Evolutionary conservation across 2,797 vertebrate species (phyloP), one percentile per base, ranked within the genome.

Genomic region (Sebastes nivosus): DNA sequence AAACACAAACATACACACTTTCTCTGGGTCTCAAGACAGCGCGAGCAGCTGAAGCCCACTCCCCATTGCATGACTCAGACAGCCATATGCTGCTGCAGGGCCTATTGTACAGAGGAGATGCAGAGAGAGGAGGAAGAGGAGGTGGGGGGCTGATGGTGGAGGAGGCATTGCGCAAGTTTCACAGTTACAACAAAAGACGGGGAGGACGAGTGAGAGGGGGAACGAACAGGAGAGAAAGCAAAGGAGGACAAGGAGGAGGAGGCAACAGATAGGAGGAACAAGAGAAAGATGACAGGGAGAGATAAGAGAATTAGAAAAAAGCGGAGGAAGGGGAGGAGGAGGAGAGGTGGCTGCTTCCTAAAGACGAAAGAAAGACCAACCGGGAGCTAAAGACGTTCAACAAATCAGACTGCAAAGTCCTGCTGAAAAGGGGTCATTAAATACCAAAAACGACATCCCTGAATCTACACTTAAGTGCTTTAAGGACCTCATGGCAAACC

Each of bases 11-110:
- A 76, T 25, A 87, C 42, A 80, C 81, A 69, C 18, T 63, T 36
- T 78, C 68, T 64, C 30, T 77, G 67, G 67, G 84, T 86, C 86
- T 90, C 72, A 80, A 86, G 77, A 78, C 85, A 85, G 32, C 42
- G 42, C 1, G 30, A 84, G 74, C 68, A 76, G 86, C 81, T 87
- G 84, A 83, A 88, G 72, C 86, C 89, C 88, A 90, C 89, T 87
- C 69, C 84, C 82, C 86, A 78, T 55, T 9, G 65, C 73, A 89
- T 94, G 92, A 93, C 83, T 95, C 93, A 93, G 80, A 89, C 85
- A 88, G 73, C 82, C 85, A 86, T 87, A 91, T 87, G 90, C 87
- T 84, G 83, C 93, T 89, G 91, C 85, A 82, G 90, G 87, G 91
- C 70, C 90, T 72, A 87, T 94, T 91, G 89, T 93, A 90, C 55